Base-by-base conservation (phyloP, 2,113 vertebrate genomes). In the Takifugu flavidus region DNA sequence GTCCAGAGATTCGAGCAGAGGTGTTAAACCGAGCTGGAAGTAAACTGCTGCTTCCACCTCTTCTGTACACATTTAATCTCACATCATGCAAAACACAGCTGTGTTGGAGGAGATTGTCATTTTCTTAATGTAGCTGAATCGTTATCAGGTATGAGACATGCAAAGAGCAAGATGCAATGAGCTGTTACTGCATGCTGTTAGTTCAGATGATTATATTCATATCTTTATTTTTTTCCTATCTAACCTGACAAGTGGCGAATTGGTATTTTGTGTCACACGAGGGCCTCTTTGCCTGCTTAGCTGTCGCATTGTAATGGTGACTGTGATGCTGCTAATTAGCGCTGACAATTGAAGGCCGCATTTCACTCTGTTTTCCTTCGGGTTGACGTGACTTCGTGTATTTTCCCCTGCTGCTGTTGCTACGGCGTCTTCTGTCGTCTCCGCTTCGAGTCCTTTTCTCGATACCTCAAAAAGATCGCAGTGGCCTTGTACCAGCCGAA, bases 1-100 rank as follows among this genome's bases (percentile, higher is more conserved):
- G 53, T 75, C 80, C 50, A 93, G 87, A 79, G 92, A 93, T 70
- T 75, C 72, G 20, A 70, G 89, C 78, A 94, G 91, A 67, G 88
- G 87, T 54, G 58, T 89, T 5, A 94, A 92, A 63, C 94, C 95
- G 0, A 80, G 88, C 53, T 79, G 93, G 89, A 98, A 95, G 72
- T 96, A 84, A 93, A 75, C 6, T n/a, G 29, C 47, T n/a, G 25
- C 14, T 39, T 10, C 20, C 13, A 15, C 25, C 53, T 8, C 25
- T 65, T 6, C 6, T 44, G 25, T 56, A 45, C 47, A 65, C 39
- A 45, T 14, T 49, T 46, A 29, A 57, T n/a, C 13, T 66, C 60
- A 68, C 34, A 39, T 65, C 56, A 75, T 60, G 72, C 70, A 80
- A 78, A 64, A 65, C 27, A 56, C 64, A 47, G 31, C 25, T 74